Evolutionary conservation across 2,113 vertebrate genomes (phyloP).

Genomic region (Bubo bubo): DNA sequence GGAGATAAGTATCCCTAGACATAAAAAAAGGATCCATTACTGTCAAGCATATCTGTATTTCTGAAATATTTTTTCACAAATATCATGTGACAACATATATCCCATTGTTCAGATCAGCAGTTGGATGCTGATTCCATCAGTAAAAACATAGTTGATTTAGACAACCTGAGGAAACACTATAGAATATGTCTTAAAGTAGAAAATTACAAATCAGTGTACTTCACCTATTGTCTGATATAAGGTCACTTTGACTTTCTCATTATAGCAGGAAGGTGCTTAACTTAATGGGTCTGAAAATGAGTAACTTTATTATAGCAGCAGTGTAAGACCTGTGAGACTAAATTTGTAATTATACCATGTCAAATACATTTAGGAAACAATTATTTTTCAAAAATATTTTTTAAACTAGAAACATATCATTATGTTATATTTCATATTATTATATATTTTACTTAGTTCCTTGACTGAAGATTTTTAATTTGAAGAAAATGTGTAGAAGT

Average conservation of each 20-base stretch:
- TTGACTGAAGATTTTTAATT: neutral
- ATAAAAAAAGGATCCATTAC: neutral
- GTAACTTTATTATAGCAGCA: conserved; percentile 4
- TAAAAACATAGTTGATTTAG: neutral
- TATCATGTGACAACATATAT: neutral
- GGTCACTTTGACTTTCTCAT: conserved; percentile 45
- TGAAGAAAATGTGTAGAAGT: neutral
- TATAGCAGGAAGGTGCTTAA: neutral
- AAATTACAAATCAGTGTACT: neutral
- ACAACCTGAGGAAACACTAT: neutral
- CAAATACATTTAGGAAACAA: neutral
- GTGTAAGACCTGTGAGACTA: neutral
- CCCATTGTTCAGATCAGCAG: neutral
- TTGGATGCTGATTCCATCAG: neutral
- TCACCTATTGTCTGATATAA: neutral
- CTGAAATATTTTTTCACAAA: neutral
- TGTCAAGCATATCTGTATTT: neutral
- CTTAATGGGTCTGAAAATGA: conserved; percentile 38
- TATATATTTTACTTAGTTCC: neutral
- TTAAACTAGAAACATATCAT: neutral
- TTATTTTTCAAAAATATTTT: neutral
- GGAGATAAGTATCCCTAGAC: neutral
- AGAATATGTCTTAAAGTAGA: neutral
- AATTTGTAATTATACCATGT: neutral
- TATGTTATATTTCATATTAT: neutral